Evolutionary conservation across 2,797 vertebrate species (phyloP), one percentile per base, ranked within the genome.

Genomic region (Aselliscus stoliczkanus): DNA sequence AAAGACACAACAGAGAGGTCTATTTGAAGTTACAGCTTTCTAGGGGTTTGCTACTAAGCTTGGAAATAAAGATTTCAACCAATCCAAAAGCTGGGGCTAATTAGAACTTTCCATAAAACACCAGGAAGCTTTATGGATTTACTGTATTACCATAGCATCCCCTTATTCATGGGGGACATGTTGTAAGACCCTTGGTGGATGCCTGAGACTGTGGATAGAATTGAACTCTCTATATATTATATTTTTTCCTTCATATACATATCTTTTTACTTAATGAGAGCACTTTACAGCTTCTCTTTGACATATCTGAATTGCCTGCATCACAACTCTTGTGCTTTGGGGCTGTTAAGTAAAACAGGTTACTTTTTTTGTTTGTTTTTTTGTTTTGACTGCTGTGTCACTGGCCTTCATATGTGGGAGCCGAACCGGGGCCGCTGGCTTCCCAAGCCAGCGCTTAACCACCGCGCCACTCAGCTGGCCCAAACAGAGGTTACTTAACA

Each of bases 41-140:
- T 69, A 96, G 77, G 2, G 25, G 50, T 11, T 56, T 97, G 95
- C 47, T 88, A 31, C 34, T 27, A 73, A 95, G 29, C 58, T 69
- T 94, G 54, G 93, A 97, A 97, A 97, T n/a, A 93, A 4, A 27
- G 29, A 92, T 70, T 3, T 95, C 76, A 97, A 96, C 54, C 21
- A 65, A 67, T 42, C n/a, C n/a, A 88, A 96, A 96, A 25, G 12
- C 58, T 95, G 88, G 80, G 60, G 39, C 58, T 95, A 94, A 92
- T 54, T 29, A 93, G n/a, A 84, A 92, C 75, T 96, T 97, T 17
- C 5, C 39, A 85, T 88, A 85, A 72, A 92, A 83, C 65, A 50
- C 25, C 44, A 94, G 73, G 56, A 97, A 96, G 72, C 11, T 88
- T 70, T 73, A 79, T 7, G 21, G 73, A 91, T 96, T 97, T 93